Evolutionary conservation across 2,113 vertebrate species (phyloP), one percentile per base, ranked within the genome.

Genomic region (Carassius gibelio): DNA sequence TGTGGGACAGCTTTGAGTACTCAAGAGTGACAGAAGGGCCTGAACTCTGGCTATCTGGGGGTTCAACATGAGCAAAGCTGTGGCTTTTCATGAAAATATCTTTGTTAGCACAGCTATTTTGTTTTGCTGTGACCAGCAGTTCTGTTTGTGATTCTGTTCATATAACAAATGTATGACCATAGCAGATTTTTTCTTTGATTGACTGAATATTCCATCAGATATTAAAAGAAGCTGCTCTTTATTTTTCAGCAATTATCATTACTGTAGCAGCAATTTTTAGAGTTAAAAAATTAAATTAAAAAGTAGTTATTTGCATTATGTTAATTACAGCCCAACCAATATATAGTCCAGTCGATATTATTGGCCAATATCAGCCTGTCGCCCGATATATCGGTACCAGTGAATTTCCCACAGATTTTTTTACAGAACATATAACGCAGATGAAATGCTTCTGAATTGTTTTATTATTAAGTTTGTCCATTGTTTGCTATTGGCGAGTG

Each of bases 1-100:
- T 59, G 52, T 42, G 42, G 48, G 80, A 83, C 84, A 77, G 75
- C 57, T 83, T 80, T 45, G 50, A 81, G 82, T 45, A 15, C 69
- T 87, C 61, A 52, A 38, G 59, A 77, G n/a, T 75, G 78, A 80
- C 19, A 75, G 45, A 84, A 74, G 15, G 55, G 61, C 34, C 52
- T 64, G 61, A 23, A 26, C 48, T n/a, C n/a, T 38, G 42, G 61
- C 42, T 64, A 17, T 57, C 48, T 83, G 38, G 71, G 66, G 61
- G 52, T 87, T 26, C 34, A 55, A 4, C 57, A 42, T 4, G 45
- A 75, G 34, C 50, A 77, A 38, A 82, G 64, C 48, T 26, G 19
- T 3, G 57, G 50, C 74, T 62, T 21, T 83, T 76, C 80, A 55
- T 79, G 36, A 76, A 42, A 61, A 45, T 26, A 17, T 48, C 68